These are phyloP conservation scores for Trichomalopsis sarcophagae DNA, from an alignment of 1,140 invertebrate genomes.

Conservation along the genomic window DNA sequence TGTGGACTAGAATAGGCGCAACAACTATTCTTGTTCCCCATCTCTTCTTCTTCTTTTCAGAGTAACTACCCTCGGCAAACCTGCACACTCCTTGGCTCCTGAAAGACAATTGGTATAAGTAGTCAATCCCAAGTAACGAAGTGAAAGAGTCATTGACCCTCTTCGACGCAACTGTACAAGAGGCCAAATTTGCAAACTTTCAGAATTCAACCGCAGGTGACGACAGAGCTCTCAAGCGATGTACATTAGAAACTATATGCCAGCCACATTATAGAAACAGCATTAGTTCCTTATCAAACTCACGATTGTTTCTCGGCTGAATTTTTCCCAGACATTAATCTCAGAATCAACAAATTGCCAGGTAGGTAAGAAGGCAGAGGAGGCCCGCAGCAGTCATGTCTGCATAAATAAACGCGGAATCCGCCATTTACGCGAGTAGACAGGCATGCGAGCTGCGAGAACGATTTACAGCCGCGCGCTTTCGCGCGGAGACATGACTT, in stretches of 20 bases:
- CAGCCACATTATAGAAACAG: neutral
- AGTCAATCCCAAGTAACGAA: neutral
- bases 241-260: neutral
- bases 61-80: constrained; percentile 10
- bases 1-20: constrained; percentile 84
- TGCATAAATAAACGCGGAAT: neutral
- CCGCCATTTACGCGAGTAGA: neutral
- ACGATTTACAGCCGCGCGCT: neutral
- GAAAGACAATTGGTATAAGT: neutral
- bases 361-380: neutral
- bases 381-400: neutral
- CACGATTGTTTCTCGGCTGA: neutral
- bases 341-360: neutral
- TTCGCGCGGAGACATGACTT: neutral
- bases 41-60: constrained; percentile 62
- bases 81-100: constrained; percentile 12
- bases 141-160: neutral
- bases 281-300: neutral
- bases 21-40: constrained; percentile 88
- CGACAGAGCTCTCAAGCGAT: neutral
- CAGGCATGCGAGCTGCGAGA: neutral
- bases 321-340: neutral
- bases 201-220: neutral
- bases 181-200: neutral
- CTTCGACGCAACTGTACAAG: neutral